A percentile compares a stretch with the other conserved stretches of the same genome.
These are phyloP conservation scores for Drosophila lacteicornis DNA, from an alignment of 1,140 invertebrate genomes.

Conservation along the genomic window DNA sequence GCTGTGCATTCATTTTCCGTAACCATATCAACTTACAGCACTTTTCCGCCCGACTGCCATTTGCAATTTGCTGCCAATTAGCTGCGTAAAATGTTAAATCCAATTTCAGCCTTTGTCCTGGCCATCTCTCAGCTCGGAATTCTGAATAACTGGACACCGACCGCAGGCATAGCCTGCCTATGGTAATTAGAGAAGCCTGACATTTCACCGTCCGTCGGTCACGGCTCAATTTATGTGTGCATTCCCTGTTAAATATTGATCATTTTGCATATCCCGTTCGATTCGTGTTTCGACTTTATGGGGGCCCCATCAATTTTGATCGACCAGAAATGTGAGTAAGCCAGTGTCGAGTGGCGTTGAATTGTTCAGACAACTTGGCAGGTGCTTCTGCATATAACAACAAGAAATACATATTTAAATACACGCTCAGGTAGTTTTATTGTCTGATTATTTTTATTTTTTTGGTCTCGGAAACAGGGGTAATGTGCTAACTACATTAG, in stretches of 20 bases:
- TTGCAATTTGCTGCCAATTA: slow-evolving; percentile 52
- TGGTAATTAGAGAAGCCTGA: slow-evolving; percentile 56
- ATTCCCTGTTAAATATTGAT: slow-evolving; percentile 44
- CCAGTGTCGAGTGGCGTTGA: slow-evolving; percentile 25
- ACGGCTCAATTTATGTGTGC: slow-evolving; percentile 22
- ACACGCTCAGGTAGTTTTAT: slow-evolving; percentile 24
- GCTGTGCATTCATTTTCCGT: slow-evolving; percentile 38
- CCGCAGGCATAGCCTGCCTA: slow-evolving; percentile 9
- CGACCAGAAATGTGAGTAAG: slow-evolving; percentile 50
- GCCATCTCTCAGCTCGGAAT: neutral
- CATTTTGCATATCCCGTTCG: slow-evolving; percentile 24
- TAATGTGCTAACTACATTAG: slow-evolving; percentile 30
- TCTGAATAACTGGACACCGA: neutral
- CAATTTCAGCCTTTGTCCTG: slow-evolving; percentile 28
- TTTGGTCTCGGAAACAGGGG: slow-evolving; percentile 1
- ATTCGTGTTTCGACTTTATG: slow-evolving; percentile 29
- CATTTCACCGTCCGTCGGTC: slow-evolving; percentile 36
- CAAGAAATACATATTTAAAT: slow-evolving; percentile 2
- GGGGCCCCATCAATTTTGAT: slow-evolving; percentile 45
- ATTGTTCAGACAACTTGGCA: slow-evolving; percentile 36
- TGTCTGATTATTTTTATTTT: slow-evolving; percentile 1
- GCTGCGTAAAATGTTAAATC: slow-evolving; percentile 20
- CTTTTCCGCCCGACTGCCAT: slow-evolving; percentile 12
- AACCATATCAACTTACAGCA: slow-evolving; percentile 36
- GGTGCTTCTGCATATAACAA: slow-evolving; percentile 24